Conservation (phyloP, 2,113 vertebrate genomes). For the Semnopithecus entellus region DNA sequence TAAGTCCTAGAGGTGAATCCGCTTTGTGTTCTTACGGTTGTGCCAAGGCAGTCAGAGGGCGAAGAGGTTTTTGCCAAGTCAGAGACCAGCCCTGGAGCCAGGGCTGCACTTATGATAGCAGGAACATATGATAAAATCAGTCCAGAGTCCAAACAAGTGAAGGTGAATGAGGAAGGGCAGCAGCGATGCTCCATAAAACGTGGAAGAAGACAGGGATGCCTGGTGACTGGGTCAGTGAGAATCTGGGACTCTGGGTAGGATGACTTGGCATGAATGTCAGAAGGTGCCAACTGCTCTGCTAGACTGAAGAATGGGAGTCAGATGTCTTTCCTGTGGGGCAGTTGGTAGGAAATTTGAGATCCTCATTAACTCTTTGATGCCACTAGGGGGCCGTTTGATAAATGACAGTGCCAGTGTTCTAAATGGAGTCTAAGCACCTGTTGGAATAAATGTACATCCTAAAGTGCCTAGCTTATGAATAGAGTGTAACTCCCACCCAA, state of each 20-base stretch:
- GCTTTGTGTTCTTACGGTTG: not conserved
- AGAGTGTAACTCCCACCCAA: not conserved
- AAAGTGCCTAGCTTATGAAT: not conserved
- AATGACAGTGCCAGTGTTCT: not conserved
- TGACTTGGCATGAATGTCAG: not conserved
- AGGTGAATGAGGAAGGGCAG: not conserved
- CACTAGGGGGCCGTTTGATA: conserved; percentile 31
- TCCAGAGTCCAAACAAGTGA: not conserved
- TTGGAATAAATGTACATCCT: not conserved
- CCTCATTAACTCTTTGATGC: conserved; percentile 21
- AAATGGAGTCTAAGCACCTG: conserved; percentile 2
- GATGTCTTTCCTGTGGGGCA: not conserved
- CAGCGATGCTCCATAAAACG: not conserved
- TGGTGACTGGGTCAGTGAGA: not conserved
- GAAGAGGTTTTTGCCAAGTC: conserved; percentile 24
- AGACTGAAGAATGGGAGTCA: not conserved
- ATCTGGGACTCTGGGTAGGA: not conserved
- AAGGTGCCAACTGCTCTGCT: not conserved
- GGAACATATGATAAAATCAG: not conserved
- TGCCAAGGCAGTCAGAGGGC: conserved; percentile 1
- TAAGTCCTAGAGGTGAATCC: not conserved
- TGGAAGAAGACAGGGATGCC: not conserved
- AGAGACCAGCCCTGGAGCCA: not conserved
- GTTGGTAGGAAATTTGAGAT: not conserved
- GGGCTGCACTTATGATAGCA: not conserved